These are phyloP conservation scores for Peucedramus taeniatus DNA, from an alignment of 2,113 vertebrate genomes.

Conservation along the genomic window DNA sequence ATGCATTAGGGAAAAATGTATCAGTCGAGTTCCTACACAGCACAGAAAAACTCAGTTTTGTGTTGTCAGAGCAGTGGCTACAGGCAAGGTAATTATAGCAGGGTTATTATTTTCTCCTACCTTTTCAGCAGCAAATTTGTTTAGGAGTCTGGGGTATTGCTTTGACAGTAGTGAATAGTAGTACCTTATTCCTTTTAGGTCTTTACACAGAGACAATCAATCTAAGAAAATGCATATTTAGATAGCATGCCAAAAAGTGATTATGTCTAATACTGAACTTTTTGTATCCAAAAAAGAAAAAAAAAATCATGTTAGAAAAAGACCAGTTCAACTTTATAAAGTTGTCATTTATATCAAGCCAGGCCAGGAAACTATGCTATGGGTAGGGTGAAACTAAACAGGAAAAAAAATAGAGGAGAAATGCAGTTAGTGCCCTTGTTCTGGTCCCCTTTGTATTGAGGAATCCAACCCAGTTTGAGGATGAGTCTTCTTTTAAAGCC, in stretches of 20 bases:
- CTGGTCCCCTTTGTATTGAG: not conserved
- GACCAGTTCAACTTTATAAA: not conserved
- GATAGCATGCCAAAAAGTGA: not conserved
- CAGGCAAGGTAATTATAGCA: conserved; percentile 10
- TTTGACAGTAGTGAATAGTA: conserved; percentile 37
- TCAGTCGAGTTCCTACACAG: not conserved
- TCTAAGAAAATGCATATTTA: conserved; percentile 18
- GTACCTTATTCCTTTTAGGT: not conserved
- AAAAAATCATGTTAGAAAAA: not conserved
- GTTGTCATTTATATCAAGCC: not conserved
- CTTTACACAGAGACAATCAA: not conserved
- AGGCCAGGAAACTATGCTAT: not conserved
- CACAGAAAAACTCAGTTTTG: not conserved
- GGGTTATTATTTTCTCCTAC: not conserved
- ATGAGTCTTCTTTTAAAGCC: not conserved
- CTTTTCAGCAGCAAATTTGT: conserved; percentile 18
- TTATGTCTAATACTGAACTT: conserved; percentile 1
- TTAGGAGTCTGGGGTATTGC: conserved; percentile 28
- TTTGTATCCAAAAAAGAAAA: not conserved
- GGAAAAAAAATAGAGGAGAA: not conserved
- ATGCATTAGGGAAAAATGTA: not conserved
- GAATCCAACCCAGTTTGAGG: not conserved
- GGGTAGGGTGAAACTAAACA: not conserved
- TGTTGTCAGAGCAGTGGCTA: not conserved
- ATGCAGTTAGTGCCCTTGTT: not conserved